Base-by-base conservation (phyloP, 1,140 invertebrate genomes). In the Temnothorax nylanderi region DNA sequence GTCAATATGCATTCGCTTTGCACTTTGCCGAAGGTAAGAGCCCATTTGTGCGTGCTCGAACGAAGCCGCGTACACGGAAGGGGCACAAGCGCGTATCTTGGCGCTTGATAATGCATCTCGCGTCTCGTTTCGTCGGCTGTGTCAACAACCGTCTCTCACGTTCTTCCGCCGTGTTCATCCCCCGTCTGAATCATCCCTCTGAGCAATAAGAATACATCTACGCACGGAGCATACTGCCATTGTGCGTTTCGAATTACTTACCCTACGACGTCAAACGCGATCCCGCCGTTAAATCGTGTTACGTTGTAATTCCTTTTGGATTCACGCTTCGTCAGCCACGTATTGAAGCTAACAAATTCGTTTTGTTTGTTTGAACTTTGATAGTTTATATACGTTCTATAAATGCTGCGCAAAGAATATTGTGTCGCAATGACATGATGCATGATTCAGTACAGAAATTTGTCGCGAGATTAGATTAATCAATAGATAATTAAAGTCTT, bases 1-100 rank as follows among this genome's bases (percentile, higher is more conserved):
- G 69, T 84, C 80, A 84, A 84, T 75, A 84, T 34, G 41, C 69
- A 60, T 60, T 74, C 69, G 80, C 69, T 84, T 81, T 56, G 77
- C 77, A 41, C 80, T 72, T 82, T 49, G 56, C 32, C 56, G 56
- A 60, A 32, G 69, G 80, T 84, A 60, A 74, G 69, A 75, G 41
- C 80, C 54, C 80, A 84, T 84, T 84, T 84, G 41, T 60, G 80
- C 69, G 69, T 75, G 69, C 62, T 84, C 54, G 37, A 34, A 74
- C 37, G 65, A 44, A 56, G 34, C 65, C 21, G 67, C 67, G 80
- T 37, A 37, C 5, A 67, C 41, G 67, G n/a, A 37, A 47, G 8
- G n/a, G 67, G 26, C 18, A 32, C 67, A 41, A 47, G 18, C 41
- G 54, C 41, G 54, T 72, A 56, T 82, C 56, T 74, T 67, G 26